Evolutionary conservation across 2,888 invertebrate genomes (phyloP).

Genomic region (Gandaritis pyraliata): DNA sequence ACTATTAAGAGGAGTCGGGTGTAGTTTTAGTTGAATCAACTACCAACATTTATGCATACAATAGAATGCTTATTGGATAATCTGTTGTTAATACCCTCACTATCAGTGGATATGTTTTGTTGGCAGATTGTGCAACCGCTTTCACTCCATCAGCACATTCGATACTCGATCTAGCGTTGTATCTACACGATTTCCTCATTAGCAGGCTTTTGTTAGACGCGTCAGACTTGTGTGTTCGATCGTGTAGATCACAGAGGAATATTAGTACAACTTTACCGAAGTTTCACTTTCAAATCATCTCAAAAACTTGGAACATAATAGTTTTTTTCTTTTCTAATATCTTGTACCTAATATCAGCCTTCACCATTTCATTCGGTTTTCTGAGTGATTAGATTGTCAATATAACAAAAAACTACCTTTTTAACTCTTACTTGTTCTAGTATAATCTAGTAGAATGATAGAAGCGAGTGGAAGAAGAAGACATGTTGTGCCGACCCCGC

Average conservation of each 20-base stretch:
- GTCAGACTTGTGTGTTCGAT: conserved; percentile 47
- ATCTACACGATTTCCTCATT: conserved; percentile 80
- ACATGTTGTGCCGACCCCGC: no score
- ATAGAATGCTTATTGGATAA: conserved; percentile 15
- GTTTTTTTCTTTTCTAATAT: no score
- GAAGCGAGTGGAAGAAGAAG: no score
- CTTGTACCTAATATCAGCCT: no score
- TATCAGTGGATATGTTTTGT: conserved; percentile 29
- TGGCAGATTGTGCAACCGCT: conserved; percentile 57
- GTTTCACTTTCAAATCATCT: conserved; percentile 4
- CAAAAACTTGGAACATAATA: no score
- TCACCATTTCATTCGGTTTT: no score
- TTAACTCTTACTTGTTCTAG: no score
- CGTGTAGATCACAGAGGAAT: conserved; percentile 27
- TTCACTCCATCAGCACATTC: conserved; percentile 70
- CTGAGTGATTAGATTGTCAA: no score
- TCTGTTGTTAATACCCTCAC: conserved; percentile 22
- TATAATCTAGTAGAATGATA: no score
- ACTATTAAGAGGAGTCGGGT: background rate
- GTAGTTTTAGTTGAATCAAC: background rate
- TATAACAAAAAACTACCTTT: no score
- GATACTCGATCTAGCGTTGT: conserved; percentile 57
- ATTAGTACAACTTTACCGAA: background rate
- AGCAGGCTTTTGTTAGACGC: conserved; percentile 72
- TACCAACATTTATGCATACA: background rate